Evolutionary conservation across 2,888 invertebrate genomes (phyloP).

Genomic region (Colletes collaris): DNA sequence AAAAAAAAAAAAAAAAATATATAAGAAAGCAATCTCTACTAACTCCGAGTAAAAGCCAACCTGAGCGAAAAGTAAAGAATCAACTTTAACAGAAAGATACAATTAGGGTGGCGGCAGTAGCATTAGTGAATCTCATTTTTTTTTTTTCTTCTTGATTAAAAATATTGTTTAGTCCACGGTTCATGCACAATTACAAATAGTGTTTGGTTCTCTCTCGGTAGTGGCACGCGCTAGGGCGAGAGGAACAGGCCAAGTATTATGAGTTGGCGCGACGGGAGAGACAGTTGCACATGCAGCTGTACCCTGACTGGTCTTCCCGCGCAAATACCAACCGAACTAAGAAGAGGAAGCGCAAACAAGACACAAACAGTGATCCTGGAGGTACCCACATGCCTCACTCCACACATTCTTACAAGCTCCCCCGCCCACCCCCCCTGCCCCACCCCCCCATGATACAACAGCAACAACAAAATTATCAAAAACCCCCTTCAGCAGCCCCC

Average conservation of each 20-base stretch:
- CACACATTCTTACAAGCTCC: slow-evolving; percentile 81
- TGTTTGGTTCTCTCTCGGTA: slow-evolving; percentile 85
- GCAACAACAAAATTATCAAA: slow-evolving; percentile 45
- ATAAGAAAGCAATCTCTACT: slow-evolving; percentile 28
- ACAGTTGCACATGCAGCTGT: slow-evolving; percentile 99
- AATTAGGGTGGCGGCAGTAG: slow-evolving; percentile 82
- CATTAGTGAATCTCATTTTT: slow-evolving; percentile 75
- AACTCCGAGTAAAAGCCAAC: slow-evolving; percentile 41
- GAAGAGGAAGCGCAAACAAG: slow-evolving; percentile 99
- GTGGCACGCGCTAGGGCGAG: slow-evolving; percentile 99
- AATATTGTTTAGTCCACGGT: slow-evolving; percentile 71
- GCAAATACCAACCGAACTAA: slow-evolving; percentile 99
- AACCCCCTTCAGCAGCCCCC: slow-evolving; percentile 71
- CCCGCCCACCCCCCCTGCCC: slow-evolving; percentile 20
- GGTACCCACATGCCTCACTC: slow-evolving; percentile 88
- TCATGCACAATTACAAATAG: slow-evolving; percentile 75
- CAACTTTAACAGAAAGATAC: slow-evolving; percentile 37
- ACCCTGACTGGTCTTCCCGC: slow-evolving; percentile 99
- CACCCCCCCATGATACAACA: slow-evolving; percentile 61
- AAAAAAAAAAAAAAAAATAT: neutral
- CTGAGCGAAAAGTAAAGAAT: slow-evolving; percentile 24
- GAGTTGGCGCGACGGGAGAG: slow-evolving; percentile 99
- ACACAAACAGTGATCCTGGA: slow-evolving; percentile 94
- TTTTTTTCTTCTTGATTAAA: slow-evolving; percentile 71
- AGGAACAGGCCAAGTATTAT: slow-evolving; percentile 99